Evolutionary conservation across 2,113 vertebrate species (phyloP).

Genomic region (Phoenicopterus ruber): DNA sequence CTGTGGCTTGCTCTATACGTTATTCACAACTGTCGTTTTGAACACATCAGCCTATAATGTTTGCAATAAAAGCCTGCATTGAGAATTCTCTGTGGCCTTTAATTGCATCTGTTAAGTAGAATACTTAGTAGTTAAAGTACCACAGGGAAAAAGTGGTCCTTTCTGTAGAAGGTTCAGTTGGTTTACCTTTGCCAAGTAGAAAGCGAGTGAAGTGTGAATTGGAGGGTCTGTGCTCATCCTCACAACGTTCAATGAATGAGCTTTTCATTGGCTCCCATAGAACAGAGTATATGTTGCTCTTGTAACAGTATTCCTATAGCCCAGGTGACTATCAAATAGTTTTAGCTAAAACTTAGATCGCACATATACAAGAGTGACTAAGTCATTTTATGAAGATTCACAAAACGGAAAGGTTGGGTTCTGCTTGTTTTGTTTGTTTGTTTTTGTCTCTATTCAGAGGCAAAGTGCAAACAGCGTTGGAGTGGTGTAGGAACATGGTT

Average conservation of each 20-base stretch:
- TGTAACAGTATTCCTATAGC: not conserved
- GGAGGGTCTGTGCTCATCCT: not conserved
- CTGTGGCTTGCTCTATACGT: not conserved
- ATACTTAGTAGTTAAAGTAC: not conserved
- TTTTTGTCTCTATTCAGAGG: not conserved
- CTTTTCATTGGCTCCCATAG: not conserved
- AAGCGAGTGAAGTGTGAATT: not conserved
- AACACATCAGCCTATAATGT: not conserved
- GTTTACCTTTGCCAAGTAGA: not conserved
- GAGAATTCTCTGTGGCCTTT: not conserved
- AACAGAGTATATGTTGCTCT: not conserved
- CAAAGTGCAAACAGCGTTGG: not conserved
- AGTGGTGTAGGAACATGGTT: not conserved
- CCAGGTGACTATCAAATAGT: not conserved
- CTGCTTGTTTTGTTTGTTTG: too few relatives aligned
- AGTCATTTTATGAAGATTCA: not conserved
- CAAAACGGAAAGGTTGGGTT: too few relatives aligned
- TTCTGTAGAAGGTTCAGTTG: not conserved
- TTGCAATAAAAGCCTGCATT: not conserved
- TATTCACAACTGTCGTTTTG: not conserved
- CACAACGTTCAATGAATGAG: not conserved
- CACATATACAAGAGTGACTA: not conserved
- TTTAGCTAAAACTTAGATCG: not conserved
- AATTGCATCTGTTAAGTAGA: conserved; percentile 8
- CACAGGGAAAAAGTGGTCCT: not conserved